These are phyloP conservation scores for Hemicentrotus pulcherrimus DNA, from an alignment of 35 echinoderm and acorn worm genomes.

Conservation along the genomic window DNA sequence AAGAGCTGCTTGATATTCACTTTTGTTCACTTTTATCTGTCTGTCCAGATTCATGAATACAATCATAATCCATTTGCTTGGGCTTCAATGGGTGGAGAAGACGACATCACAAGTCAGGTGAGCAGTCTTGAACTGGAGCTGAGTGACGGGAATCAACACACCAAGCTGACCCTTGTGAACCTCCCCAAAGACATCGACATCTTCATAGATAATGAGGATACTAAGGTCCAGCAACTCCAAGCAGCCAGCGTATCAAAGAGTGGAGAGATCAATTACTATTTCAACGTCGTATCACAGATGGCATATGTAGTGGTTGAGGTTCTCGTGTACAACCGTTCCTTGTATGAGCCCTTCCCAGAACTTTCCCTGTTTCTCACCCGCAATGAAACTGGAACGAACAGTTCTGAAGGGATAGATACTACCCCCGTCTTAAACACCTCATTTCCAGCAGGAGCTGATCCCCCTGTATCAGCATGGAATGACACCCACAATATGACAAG, in stretches of 20 bases:
- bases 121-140: slow-evolving; percentile 55
- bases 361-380: background rate
- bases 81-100: slow-evolving; percentile 27
- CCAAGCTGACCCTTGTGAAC: slow-evolving; percentile 35
- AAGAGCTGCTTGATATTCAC: no score
- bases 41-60: slow-evolving; percentile 67
- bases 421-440: background rate
- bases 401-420: background rate
- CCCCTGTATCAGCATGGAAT: slow-evolving; percentile 59
- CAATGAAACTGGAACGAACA: background rate
- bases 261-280: slow-evolving; percentile 50
- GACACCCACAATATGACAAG: slow-evolving; percentile 51
- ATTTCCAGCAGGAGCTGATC: background rate
- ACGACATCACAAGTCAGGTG: slow-evolving; percentile 67
- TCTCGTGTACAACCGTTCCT: background rate
- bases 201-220: slow-evolving; percentile 51
- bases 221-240: background rate
- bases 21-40: background rate
- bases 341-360: background rate
- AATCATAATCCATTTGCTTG: slow-evolving; percentile 70
- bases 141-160: background rate
- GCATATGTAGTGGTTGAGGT: slow-evolving; percentile 59
- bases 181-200: slow-evolving; percentile 58
- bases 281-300: slow-evolving; percentile 60
- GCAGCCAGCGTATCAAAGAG: background rate